Base-by-base conservation (phyloP, 2,113 vertebrate genomes). In the Charina bottae region DNA sequence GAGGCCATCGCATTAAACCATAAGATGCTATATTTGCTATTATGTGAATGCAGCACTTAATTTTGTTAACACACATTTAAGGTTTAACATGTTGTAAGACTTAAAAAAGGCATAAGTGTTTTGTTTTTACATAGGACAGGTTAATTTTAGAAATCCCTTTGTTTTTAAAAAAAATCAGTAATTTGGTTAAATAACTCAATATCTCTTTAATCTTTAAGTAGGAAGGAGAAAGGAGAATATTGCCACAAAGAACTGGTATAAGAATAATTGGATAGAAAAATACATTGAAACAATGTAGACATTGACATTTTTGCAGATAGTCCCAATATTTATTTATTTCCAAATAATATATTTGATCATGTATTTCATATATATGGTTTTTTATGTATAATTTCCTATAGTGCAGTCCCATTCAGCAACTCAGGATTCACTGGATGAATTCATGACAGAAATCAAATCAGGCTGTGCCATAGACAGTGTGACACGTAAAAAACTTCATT, bases 351-450 rank as follows among this genome's bases (percentile, higher is more conserved):
- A 49, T 60, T 58, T 87, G 33, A 88, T 26, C 42, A 13, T 89
- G 24, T 89, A 33, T 11, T 55, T 33, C 56, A 23, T 10, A 6
- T 11, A 56, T 17, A 37, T 42, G 15, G 46, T 59, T 87, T 53
- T 37, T 59, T 72, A 26, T 88, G 93, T 78, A 21, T 89, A 11
- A 19, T 19, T 0, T 87, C 62, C 58, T 62, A 11, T 94, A 99
- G 99, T 90, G 93, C 94, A 97, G 2, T 97, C 98, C 10, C 96
- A 98, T 89, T 95, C 98, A 0, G 96, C 97, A 5, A 93, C 98
- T 49, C 99, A 99, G 90, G 99, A 99, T 95, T 97, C 99, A 5
- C 96, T 99, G 96, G 99, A 99, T 28, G 99, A 98, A 2, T 99
- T 99, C 95, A 99, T 99, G 99, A 99, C 97, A 0, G 98, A 98